These are phyloP conservation scores for Leptothorax acervorum DNA, from an alignment of 2,888 invertebrate species.

Conservation along the genomic window DNA sequence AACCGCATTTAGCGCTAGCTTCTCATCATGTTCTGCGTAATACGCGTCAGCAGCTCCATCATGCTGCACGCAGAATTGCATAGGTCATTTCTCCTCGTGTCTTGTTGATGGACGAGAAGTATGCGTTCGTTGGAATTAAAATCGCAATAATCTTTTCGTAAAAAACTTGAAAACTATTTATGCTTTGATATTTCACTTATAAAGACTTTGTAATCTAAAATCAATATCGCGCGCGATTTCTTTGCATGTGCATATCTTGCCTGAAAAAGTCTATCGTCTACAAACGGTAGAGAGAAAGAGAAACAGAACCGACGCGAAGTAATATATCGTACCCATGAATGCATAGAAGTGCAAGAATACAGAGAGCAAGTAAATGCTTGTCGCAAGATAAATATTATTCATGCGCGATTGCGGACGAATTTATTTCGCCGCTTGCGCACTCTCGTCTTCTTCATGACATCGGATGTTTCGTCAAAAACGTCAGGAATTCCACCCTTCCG, in stretches of 20 bases:
- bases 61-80: neutral
- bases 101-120: neutral
- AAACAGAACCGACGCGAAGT: neutral
- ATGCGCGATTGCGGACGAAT: constrained; percentile 46
- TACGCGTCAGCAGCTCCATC: neutral
- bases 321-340: constrained; percentile 9
- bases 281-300: neutral
- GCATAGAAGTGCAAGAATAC: neutral
- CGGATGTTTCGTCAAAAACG: constrained; percentile 53
- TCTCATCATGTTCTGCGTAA: constrained; percentile 17
- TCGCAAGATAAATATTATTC: constrained; percentile 47
- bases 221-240: neutral
- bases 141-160: neutral
- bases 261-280: neutral
- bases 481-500: constrained; percentile 32
- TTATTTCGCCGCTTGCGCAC: constrained; percentile 24
- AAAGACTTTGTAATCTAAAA: neutral
- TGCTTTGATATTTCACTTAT: neutral
- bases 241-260: neutral
- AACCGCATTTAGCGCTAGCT: constrained; percentile 8
- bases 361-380: constrained; percentile 13
- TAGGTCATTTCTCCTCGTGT: neutral
- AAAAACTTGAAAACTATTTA: neutral
- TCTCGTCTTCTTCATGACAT: constrained; percentile 29
- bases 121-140: neutral